Conservation (phyloP, 2,888 invertebrate genomes). For the Pristionchus exspectatus region DNA sequence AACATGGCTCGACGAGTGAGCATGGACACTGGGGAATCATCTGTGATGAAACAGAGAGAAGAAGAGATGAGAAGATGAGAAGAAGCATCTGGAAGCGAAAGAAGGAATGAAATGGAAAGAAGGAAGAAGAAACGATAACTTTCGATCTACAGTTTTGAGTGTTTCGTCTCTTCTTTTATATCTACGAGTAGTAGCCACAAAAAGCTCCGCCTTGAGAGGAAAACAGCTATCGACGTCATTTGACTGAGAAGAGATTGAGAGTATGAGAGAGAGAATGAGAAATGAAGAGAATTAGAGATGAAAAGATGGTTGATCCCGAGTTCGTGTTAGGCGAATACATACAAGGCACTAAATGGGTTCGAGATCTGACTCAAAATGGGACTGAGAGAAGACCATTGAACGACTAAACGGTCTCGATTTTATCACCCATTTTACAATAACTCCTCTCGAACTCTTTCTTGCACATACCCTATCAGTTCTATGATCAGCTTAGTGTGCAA, state of each 20-base stretch:
- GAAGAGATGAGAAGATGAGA: constrained; percentile 17
- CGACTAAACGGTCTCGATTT: not conserved
- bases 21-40: constrained; percentile 50
- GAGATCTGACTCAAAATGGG: constrained; percentile 28
- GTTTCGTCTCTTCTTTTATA: constrained; percentile 31
- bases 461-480: not conserved
- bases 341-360: not conserved
- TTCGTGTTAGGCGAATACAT: constrained; percentile 35
- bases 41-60: constrained; percentile 28
- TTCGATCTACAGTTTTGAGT: constrained; percentile 4
- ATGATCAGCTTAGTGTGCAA: not conserved
- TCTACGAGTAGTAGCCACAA: constrained; percentile 1
- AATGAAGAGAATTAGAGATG: not conserved
- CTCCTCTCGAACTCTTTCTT: not conserved
- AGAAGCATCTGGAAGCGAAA: constrained; percentile 1
- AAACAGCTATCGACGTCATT: constrained; percentile 41
- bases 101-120: not conserved
- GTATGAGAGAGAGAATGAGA: not conserved
- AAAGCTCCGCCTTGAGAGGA: constrained; percentile 39
- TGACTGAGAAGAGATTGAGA: constrained; percentile 27
- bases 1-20: constrained; percentile 39
- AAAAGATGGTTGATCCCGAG: constrained; percentile 28
- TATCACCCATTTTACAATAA: not conserved
- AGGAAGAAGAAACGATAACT: not conserved
- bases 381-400: constrained; percentile 8